Evolutionary conservation across 2,888 invertebrate genomes (phyloP), one percentile per base, ranked within the genome.

Genomic region (Fissipunctia ypsillon): DNA sequence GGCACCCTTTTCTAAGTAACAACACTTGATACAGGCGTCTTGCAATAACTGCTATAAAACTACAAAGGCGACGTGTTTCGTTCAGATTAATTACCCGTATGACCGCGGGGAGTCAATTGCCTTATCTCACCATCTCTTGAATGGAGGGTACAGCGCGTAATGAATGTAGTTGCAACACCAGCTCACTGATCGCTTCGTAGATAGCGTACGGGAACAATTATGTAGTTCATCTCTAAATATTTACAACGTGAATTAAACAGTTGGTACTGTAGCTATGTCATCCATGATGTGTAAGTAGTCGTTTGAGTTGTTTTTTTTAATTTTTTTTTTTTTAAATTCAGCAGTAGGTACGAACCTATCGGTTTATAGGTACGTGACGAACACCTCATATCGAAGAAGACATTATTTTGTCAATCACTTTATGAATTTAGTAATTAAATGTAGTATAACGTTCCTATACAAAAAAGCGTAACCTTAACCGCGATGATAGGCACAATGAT

Each of bases 71-170:
- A 83, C 85, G 76, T 80, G 80, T 73, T 69, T 72, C 76, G 76
- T 87, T 88, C 82, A 88, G 91, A 90, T 92, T 95, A 96, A 96
- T 96, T 95, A 95, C 96, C 96, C 96, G 94, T 94, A 96, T 96
- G 92, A 76, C 93, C 84, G 90, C 93, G 88, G 95, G 95, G 91
- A 90, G 93, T 91, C 95, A 94, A 94, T 95, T 94, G 93, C 89
- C 89, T 94, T 95, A 95, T 96, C 95, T 90, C 83, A 85, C 82
- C 90, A 93, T 94, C 94, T 93, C 88, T 50, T 87, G 86, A 84
- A 83, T 83, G 82, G 81, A 86, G 86, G 81, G 87, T 85, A 83
- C 85, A 77, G 83, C 74, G 57, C 61, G 78, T 84, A 85, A 83
- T 88, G 86, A 86, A 86, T 86, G 85, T 78, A 86, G 86, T 84